A percentile compares a stretch with the other conserved stretches of the same genome.
Evolutionary conservation across 2,113 vertebrate genomes (phyloP).

Genomic region (Hyperopisus bebe): DNA sequence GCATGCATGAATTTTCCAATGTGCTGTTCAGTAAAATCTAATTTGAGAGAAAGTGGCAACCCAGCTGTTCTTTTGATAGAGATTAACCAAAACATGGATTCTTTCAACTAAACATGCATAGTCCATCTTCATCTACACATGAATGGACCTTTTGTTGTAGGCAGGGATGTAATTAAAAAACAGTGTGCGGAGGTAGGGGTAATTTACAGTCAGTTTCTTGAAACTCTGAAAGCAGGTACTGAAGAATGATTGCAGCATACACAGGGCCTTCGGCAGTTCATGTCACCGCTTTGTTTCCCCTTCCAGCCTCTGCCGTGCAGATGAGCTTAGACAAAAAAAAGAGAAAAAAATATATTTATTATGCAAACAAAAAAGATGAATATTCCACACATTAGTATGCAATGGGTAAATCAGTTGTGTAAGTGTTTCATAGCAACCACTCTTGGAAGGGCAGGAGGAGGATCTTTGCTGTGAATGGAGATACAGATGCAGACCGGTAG

Average conservation of each 20-base stretch:
- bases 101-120: conserved; percentile 48
- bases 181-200: conserved; percentile 42
- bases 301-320: conserved; percentile 30
- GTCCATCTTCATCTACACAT: conserved; percentile 53
- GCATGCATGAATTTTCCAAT: conserved; percentile 37
- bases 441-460: conserved; percentile 25
- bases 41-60: conserved; percentile 54
- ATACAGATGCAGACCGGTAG: conserved; percentile 14
- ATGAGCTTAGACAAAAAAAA: conserved; percentile 46
- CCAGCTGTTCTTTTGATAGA: conserved; percentile 56
- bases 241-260: conserved; percentile 41
- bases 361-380: conserved; percentile 52
- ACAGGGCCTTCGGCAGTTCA: conserved; percentile 30
- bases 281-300: conserved; percentile 34
- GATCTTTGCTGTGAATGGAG: conserved; percentile 26
- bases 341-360: conserved; percentile 43
- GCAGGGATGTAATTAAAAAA: conserved; percentile 48
- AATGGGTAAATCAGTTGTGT: conserved; percentile 44
- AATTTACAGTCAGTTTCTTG: conserved; percentile 45
- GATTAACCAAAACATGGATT: conserved; percentile 51
- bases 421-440: conserved; percentile 48
- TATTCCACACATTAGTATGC: conserved; percentile 52
- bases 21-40: conserved; percentile 50
- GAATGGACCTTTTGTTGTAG: conserved; percentile 44
- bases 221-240: conserved; percentile 46